These are phyloP conservation scores for Herpetotheres cachinnans DNA, from an alignment of 2,113 vertebrate species.

Conservation along the genomic window DNA sequence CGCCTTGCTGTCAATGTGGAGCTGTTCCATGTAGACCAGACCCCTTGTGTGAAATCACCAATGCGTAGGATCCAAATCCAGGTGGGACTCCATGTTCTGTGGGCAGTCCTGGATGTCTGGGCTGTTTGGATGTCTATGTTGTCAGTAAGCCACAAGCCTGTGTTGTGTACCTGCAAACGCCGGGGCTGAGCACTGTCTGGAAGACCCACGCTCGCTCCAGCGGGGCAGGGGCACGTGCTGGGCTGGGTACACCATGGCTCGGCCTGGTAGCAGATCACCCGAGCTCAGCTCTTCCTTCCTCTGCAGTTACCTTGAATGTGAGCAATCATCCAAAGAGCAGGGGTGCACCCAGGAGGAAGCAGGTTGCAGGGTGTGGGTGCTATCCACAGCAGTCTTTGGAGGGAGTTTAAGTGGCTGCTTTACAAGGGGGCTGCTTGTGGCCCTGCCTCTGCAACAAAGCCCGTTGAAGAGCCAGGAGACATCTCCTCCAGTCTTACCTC, in stretches of 20 bases:
- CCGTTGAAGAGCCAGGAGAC: neutral
- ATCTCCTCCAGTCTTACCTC: neutral
- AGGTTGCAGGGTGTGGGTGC: too few species aligned
- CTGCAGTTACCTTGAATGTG: neutral
- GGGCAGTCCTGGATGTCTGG: neutral
- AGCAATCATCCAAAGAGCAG: neutral
- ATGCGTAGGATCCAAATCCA: neutral
- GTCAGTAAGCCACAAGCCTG: neutral
- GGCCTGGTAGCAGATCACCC: neutral
- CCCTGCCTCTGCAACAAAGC: neutral
- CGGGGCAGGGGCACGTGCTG: neutral
- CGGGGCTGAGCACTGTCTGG: neutral
- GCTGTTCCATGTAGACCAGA: neutral
- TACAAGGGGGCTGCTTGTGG: neutral
- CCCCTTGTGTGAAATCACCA: neutral
- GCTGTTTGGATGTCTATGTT: neutral
- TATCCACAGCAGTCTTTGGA: neutral
- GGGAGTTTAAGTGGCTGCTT: neutral
- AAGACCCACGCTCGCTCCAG: neutral
- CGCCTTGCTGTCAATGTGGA: neutral
- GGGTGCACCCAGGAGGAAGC: neutral
- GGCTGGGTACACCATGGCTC: fast-evolving
- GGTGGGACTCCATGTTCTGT: neutral
- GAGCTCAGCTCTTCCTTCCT: neutral
- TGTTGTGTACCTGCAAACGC: neutral